Base-by-base conservation (phyloP, 2,888 invertebrate species). In the Phaonia tiefii region DNA sequence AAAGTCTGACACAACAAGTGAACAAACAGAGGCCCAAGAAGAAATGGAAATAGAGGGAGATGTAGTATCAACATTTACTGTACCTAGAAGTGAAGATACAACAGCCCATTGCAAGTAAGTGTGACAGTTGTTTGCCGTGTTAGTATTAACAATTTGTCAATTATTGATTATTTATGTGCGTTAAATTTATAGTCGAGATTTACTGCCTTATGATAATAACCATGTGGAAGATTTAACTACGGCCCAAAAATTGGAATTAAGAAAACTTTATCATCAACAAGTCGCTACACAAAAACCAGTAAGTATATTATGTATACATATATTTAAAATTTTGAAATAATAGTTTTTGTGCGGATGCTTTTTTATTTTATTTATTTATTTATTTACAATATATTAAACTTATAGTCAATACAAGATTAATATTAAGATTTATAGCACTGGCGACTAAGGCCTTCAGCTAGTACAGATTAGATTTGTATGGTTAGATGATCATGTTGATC, bases 21-120 rank as follows among this genome's bases (percentile, higher is more conserved):
- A 91, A 87, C 92, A 92, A 0, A 92, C 93, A 11, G 86, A 87
- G 26, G 83, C 84, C 0, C 77, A 86, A 75, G 88, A 91, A 65
- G 88, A 91, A 84, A 89, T 94, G 31, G 94, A 95, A 84, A 91
- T 96, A 1, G 96, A 96, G 83, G 98, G 98, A 0, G 96, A 96
- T 26, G 89, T 91, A 0, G 92, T 95, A 0, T 88, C 92, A 70
- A 98, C 98, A 0, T 88, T 91, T 73, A 92, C 91, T 0, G 96
- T 94, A 13, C 91, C 92, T 0, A 92, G 97, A 82, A 95, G 94
- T 46, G 89, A 89, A 0, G 96, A 96, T 20, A 95, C 96, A 0
- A 93, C 94, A 0, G 95, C 96, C 85, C 96, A 97, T 88, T 97
- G 97, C 63, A 91, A 91, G 93, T 93, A 89, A 89, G 90, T 87